Conservation (phyloP, 2,888 invertebrate genomes). For the Phaedon cochleariae region DNA sequence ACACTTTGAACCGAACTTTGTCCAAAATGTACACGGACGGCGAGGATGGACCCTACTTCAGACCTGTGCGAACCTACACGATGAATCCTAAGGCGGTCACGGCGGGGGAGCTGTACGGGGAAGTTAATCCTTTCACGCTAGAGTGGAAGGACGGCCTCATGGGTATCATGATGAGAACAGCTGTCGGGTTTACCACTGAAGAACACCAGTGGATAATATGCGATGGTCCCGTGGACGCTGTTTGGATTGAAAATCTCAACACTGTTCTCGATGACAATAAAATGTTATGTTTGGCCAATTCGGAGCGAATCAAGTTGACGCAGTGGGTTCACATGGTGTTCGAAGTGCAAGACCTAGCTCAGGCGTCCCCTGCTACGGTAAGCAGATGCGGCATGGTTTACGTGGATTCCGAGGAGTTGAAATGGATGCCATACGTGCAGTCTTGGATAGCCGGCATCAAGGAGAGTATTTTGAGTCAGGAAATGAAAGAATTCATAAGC, state of each 20-base stretch:
- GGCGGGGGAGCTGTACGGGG: slow-evolving; percentile 89
- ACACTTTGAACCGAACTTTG: slow-evolving; percentile 75
- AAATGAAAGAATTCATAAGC: slow-evolving; percentile 71
- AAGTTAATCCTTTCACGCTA: slow-evolving; percentile 81
- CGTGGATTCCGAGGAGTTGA: slow-evolving; percentile 83
- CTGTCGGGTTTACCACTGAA: slow-evolving; percentile 65
- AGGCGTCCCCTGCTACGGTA: slow-evolving; percentile 92
- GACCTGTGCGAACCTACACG: slow-evolving; percentile 78
- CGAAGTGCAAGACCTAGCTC: slow-evolving; percentile 84
- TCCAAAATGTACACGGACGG: slow-evolving; percentile 71
- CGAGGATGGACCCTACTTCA: slow-evolving; percentile 70
- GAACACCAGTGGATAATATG: slow-evolving; percentile 93
- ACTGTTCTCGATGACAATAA: slow-evolving; percentile 93
- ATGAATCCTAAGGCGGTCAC: slow-evolving; percentile 90
- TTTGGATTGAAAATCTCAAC: slow-evolving; percentile 95
- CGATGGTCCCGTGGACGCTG: slow-evolving; percentile 91
- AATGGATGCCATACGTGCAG: slow-evolving; percentile 81
- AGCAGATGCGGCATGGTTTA: slow-evolving; percentile 89
- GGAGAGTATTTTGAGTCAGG: slow-evolving; percentile 64
- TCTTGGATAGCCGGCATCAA: slow-evolving; percentile 75
- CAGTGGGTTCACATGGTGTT: slow-evolving; percentile 91
- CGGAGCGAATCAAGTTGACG: slow-evolving; percentile 88
- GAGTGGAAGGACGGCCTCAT: slow-evolving; percentile 93
- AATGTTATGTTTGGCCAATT: slow-evolving; percentile 91
- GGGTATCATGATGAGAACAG: slow-evolving; percentile 71